Percentiles rank a stretch among this genome's conserved stretches.
These are phyloP conservation scores for Poeciliopsis turneri DNA, from an alignment of 2,797 vertebrate genomes.

Conservation along the genomic window DNA sequence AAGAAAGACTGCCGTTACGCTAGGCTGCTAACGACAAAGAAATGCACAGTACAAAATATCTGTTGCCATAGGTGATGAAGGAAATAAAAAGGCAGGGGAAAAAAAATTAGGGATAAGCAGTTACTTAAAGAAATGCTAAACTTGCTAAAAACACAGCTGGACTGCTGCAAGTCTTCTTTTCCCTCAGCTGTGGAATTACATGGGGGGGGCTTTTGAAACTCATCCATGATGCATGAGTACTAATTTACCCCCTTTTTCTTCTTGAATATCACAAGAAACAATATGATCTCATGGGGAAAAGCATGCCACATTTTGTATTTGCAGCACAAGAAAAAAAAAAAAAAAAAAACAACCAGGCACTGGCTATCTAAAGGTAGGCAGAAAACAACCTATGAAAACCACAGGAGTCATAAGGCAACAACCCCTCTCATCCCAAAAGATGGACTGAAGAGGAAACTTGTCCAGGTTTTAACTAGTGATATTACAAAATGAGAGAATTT, in stretches of 20 bases:
- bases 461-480: neutral
- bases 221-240: constrained; percentile 73
- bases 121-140: constrained; percentile 52
- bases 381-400: constrained; percentile 47
- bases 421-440: neutral
- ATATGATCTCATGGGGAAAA: constrained; percentile 26
- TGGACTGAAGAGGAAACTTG: neutral
- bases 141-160: constrained; percentile 57
- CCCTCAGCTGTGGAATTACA: constrained; percentile 47
- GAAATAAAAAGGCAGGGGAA: constrained; percentile 29
- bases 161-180: constrained; percentile 50
- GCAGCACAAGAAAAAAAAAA: neutral
- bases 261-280: constrained; percentile 64
- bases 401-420: constrained; percentile 9
- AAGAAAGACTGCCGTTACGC: constrained; percentile 9
- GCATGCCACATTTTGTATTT: constrained; percentile 49
- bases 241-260: constrained; percentile 65
- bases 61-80: constrained; percentile 35
- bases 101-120: constrained; percentile 23
- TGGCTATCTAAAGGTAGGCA: constrained; percentile 22
- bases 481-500: neutral
- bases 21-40: constrained; percentile 33
- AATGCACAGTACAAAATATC: constrained; percentile 29
- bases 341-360: neutral
- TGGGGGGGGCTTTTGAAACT: constrained; percentile 36